Conservation (phyloP, 2,888 invertebrate genomes). For the Leptogaster cylindrica region DNA sequence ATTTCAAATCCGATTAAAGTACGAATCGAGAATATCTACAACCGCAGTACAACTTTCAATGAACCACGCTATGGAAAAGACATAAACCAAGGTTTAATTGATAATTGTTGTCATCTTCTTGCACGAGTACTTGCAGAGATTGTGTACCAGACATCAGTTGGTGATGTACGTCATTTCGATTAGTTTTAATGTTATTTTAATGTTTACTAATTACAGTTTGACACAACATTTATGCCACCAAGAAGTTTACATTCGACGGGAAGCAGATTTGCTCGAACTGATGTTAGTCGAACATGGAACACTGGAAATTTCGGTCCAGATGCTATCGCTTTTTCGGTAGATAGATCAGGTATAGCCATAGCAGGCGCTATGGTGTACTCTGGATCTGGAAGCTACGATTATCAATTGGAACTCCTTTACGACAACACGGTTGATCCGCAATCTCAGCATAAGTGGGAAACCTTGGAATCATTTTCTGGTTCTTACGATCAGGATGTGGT, state of each 20-base stretch:
- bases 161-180: slow-evolving; percentile 66
- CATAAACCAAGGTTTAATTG: slow-evolving; percentile 65
- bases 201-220: slow-evolving; percentile 54
- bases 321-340: slow-evolving; percentile 93
- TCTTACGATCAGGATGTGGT: slow-evolving; percentile 84
- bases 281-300: slow-evolving; percentile 92
- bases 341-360: slow-evolving; percentile 85
- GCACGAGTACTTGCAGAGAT: slow-evolving; percentile 88
- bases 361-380: slow-evolving; percentile 91
- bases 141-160: slow-evolving; percentile 78
- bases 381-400: slow-evolving; percentile 87
- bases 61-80: slow-evolving; percentile 59
- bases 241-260: slow-evolving; percentile 84
- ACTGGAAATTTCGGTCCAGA: slow-evolving; percentile 97
- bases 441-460: slow-evolving; percentile 80
- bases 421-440: slow-evolving; percentile 67
- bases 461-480: slow-evolving; percentile 82
- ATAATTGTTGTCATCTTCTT: slow-evolving; percentile 77
- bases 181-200: neutral
- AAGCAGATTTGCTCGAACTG: slow-evolving; percentile 87
- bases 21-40: slow-evolving; percentile 60
- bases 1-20: slow-evolving; percentile 78
- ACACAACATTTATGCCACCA: slow-evolving; percentile 63
- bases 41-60: slow-evolving; percentile 57
- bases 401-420: slow-evolving; percentile 87